phyloP scores from a whole-genome alignment of 2,113 vertebrate genomes.

The Solea solea region DNA sequence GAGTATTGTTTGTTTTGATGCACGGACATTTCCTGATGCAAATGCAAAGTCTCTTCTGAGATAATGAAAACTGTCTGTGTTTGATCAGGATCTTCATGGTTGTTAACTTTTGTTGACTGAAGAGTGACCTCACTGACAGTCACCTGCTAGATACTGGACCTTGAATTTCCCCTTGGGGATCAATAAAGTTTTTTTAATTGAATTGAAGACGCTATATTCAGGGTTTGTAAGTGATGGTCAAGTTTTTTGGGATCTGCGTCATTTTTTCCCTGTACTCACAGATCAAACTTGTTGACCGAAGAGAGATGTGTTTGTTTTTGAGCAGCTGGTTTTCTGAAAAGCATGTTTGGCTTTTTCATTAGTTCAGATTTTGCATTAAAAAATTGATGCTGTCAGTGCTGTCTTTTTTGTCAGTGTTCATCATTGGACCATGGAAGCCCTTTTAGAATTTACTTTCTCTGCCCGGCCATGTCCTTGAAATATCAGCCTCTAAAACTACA shows the following conservation, averaged over 20 bases:
- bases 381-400: background rate
- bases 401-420: conserved; percentile 3
- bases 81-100: conserved; percentile 57
- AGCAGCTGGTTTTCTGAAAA: background rate
- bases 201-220: background rate
- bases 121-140: background rate
- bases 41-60: conserved; percentile 1
- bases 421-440: background rate
- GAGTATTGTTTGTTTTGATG: background rate
- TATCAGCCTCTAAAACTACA: conserved; percentile 32
- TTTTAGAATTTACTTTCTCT: conserved; percentile 48
- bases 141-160: background rate
- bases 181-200: no score
- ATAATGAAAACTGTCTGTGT: conserved; percentile 53
- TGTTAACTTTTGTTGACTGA: conserved; percentile 40
- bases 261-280: background rate
- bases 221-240: conserved; percentile 3
- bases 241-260: background rate
- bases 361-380: background rate
- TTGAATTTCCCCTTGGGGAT: no score
- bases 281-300: no score
- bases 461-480: conserved; percentile 17
- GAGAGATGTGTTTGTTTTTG: background rate
- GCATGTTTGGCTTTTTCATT: background rate
- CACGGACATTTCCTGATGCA: conserved; percentile 26